Conservation (phyloP, 2,113 vertebrate genomes). For the Antechinus stuartii region DNA sequence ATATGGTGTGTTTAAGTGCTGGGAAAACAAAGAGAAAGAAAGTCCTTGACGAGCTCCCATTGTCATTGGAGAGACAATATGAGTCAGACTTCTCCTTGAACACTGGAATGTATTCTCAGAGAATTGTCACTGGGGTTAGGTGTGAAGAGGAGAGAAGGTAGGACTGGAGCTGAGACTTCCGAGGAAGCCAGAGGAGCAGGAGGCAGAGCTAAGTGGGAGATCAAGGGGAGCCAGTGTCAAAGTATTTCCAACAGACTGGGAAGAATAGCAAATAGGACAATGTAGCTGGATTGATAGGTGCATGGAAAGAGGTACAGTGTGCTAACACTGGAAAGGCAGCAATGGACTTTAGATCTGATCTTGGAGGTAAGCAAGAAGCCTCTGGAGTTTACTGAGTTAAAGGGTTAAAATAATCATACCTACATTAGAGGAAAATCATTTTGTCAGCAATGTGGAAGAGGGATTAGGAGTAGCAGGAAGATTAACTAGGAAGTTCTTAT, state of each 20-base stretch:
- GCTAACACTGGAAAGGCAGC: too few relatives aligned
- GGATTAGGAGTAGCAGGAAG: too few relatives aligned
- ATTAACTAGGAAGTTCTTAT: not conserved
- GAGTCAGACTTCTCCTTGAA: not conserved
- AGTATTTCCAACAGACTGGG: not conserved
- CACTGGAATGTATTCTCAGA: not conserved
- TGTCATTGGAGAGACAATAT: not conserved
- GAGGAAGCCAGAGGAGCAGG: too few relatives aligned
- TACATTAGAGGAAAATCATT: too few relatives aligned
- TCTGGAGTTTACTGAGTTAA: not conserved
- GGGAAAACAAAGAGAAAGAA: not conserved
- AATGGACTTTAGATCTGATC: too few relatives aligned
- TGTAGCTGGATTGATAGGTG: not conserved
- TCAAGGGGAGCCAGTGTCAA: not conserved
- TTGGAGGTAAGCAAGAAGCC: too few relatives aligned
- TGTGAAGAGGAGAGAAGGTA: not conserved
- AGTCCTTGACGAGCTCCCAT: not conserved
- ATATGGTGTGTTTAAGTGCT: slow-evolving; percentile 6
- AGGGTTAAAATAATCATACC: not conserved
- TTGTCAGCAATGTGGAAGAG: too few relatives aligned
- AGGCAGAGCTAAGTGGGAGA: too few relatives aligned
- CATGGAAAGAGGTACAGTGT: not conserved
- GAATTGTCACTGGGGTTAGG: not conserved
- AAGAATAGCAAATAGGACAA: too few relatives aligned
- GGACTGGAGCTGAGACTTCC: not conserved